A percentile compares a stretch with the other conserved stretches of the same genome.
phyloP scores from a whole-genome alignment of 2,797 vertebrate species.

The Coendou prehensilis region DNA sequence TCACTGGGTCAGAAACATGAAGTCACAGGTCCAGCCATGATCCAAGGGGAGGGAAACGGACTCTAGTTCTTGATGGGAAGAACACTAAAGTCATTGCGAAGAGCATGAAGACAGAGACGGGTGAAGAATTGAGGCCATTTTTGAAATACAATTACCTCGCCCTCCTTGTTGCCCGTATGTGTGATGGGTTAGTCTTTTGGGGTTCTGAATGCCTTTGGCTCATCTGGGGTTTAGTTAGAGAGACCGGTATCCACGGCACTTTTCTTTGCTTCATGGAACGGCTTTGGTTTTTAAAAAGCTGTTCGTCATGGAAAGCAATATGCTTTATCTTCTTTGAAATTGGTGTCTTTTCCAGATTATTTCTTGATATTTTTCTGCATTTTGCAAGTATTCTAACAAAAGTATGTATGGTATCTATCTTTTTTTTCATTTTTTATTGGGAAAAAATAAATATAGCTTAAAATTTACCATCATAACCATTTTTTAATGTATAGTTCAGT shows the following conservation, averaged over 20 bases:
- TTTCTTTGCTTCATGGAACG: neutral
- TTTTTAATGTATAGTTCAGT: neutral
- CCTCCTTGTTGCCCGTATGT: neutral
- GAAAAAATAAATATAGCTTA: slow-evolving; percentile 12
- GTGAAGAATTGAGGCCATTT: neutral
- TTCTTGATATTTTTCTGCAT: slow-evolving; percentile 24
- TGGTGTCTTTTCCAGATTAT: neutral
- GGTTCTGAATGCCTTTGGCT: neutral
- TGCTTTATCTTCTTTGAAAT: neutral
- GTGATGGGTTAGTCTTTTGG: neutral
- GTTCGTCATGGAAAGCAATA: neutral
- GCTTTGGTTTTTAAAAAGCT: neutral
- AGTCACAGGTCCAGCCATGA: neutral
- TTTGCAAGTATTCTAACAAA: slow-evolving; percentile 8
- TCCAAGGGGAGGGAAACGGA: neutral
- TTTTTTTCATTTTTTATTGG: neutral
- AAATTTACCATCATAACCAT: neutral
- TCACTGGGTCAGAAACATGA: neutral
- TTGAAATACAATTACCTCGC: neutral
- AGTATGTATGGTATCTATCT: neutral
- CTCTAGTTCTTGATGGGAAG: too few species aligned
- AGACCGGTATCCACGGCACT: neutral
- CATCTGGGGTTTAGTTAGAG: neutral
- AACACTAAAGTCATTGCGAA: neutral
- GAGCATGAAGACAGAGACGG: neutral